These are phyloP conservation scores for Acromyrmex echinatior DNA, from an alignment of 1,140 invertebrate genomes.

Conservation along the genomic window DNA sequence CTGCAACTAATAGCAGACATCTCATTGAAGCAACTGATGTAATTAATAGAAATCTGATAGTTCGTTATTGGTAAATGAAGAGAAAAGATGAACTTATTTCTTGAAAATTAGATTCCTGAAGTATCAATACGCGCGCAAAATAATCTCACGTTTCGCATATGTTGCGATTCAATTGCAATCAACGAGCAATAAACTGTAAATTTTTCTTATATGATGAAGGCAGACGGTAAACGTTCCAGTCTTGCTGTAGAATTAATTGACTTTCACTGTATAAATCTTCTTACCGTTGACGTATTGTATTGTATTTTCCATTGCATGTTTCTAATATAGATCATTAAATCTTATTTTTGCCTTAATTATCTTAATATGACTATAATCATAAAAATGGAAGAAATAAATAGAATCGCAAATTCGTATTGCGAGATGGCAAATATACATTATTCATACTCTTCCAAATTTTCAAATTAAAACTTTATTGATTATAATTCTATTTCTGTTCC, in stretches of 20 bases:
- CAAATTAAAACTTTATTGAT: no score
- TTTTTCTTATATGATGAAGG: not conserved
- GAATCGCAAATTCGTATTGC: not conserved
- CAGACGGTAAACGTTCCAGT: not conserved
- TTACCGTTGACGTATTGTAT: not conserved
- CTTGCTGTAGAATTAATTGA: conserved; percentile 39
- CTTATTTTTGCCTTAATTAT: not conserved
- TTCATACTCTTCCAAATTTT: no score
- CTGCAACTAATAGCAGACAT: not conserved
- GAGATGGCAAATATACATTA: not conserved
- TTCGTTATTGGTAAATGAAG: not conserved
- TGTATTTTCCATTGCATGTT: not conserved
- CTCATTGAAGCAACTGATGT: not conserved
- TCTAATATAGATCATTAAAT: not conserved
- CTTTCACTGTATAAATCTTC: conserved; percentile 34
- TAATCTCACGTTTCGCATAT: not conserved
- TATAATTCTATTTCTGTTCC: no score
- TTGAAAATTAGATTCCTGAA: not conserved
- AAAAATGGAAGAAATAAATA: not conserved
- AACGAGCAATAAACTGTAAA: not conserved
- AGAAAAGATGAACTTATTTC: not conserved
- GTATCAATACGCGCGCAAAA: not conserved
- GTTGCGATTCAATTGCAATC: not conserved
- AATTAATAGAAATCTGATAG: not conserved
- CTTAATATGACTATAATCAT: not conserved